Conservation (phyloP, 1,140 invertebrate species). For the Euwallacea similis region DNA sequence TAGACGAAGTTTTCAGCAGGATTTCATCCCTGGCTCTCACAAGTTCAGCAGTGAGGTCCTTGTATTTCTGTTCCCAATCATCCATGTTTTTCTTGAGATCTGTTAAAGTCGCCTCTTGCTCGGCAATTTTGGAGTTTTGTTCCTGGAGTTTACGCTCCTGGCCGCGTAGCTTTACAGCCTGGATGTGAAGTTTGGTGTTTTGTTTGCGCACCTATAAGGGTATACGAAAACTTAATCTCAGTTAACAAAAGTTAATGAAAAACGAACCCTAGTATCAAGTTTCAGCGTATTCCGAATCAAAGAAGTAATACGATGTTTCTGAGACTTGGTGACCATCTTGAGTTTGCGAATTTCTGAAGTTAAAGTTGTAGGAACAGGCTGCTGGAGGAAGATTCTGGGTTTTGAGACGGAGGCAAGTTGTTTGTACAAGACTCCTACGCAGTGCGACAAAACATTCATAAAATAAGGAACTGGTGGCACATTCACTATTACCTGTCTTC, state of each 20-base stretch:
- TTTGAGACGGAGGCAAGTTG: constrained; percentile 2
- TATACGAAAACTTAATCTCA: not conserved
- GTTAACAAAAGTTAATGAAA: not conserved
- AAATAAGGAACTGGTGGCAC: too few species aligned
- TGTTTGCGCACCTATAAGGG: constrained; percentile 41
- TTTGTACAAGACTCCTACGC: constrained; percentile 20
- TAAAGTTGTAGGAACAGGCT: constrained; percentile 30
- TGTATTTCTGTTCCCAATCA: constrained; percentile 62
- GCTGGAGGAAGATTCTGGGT: constrained; percentile 40
- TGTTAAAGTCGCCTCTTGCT: constrained; percentile 57
- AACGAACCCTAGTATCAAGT: constrained; percentile 41
- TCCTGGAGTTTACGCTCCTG: constrained; percentile 58
- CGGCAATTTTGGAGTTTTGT: constrained; percentile 56
- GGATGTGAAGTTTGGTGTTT: constrained; percentile 39
- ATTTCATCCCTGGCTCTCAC: constrained; percentile 57
- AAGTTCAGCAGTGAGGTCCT: constrained; percentile 58
- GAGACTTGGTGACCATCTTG: constrained; percentile 44
- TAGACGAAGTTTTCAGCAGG: constrained; percentile 44
- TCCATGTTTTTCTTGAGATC: constrained; percentile 61
- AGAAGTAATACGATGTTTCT: constrained; percentile 45
- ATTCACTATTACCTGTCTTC: constrained; percentile 27
- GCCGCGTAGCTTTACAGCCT: constrained; percentile 51
- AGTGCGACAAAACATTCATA: too few species aligned
- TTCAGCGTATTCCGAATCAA: constrained; percentile 45
- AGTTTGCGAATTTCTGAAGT: constrained; percentile 46